Evolutionary conservation across 1,140 invertebrate genomes (phyloP).

Genomic region (Drosophila santomea): DNA sequence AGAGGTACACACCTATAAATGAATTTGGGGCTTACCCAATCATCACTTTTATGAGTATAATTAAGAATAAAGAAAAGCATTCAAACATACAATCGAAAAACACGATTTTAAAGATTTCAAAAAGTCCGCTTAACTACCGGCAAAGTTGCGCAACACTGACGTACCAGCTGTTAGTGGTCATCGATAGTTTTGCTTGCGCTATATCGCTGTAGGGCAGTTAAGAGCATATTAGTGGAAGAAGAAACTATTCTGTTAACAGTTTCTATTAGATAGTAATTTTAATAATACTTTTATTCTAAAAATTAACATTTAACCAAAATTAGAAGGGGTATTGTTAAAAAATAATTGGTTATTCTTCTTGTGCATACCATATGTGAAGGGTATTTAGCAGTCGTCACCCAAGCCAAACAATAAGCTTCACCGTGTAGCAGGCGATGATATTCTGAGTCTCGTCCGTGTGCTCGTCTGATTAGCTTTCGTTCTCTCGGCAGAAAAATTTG

Average conservation of each 20-base stretch:
- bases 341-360: too few species aligned
- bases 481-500: conserved; percentile 68
- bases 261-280: too few species aligned
- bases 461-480: conserved; percentile 53
- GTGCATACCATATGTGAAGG: not conserved
- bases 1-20: not conserved
- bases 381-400: not conserved
- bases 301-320: too few species aligned
- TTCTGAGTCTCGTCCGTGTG: conserved; percentile 50
- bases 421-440: conserved; percentile 32
- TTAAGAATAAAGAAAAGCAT: too few species aligned
- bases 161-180: conserved; percentile 10
- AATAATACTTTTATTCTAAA: not conserved
- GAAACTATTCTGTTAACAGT: too few species aligned
- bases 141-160: not conserved
- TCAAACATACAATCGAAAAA: too few species aligned
- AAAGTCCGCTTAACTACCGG: not conserved
- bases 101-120: not conserved
- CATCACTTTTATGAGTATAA: not conserved
- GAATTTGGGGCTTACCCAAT: conserved; percentile 13
- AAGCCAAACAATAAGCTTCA: conserved; percentile 2
- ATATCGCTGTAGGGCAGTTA: conserved; percentile 8
- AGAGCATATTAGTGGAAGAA: not conserved
- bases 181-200: conserved; percentile 11
- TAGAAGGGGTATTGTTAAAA: too few species aligned